These are phyloP conservation scores for Teleogryllus oceanicus DNA, from an alignment of 2,888 invertebrate genomes.

Conservation along the genomic window DNA sequence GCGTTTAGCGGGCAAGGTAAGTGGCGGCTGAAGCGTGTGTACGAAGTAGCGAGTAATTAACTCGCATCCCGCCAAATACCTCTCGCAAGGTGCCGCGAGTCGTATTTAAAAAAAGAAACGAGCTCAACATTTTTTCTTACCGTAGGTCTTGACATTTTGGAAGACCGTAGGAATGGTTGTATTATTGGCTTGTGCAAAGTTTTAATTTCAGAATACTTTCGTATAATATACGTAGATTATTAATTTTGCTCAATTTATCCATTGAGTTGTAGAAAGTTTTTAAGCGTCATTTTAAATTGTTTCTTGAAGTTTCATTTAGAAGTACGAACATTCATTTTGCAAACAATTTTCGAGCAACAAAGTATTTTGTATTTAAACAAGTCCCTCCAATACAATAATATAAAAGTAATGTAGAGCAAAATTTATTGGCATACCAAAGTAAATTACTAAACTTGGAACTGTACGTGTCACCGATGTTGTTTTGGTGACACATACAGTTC, in stretches of 20 bases:
- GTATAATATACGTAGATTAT: too few relatives aligned
- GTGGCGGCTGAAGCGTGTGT: background rate
- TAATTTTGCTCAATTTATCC: background rate
- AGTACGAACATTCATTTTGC: too few relatives aligned
- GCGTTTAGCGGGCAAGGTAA: background rate
- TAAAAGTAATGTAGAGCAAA: slow-evolving; percentile 2
- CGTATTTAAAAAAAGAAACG: background rate
- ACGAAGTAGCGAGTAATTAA: background rate
- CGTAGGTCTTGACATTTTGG: background rate
- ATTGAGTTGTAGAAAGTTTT: too few relatives aligned
- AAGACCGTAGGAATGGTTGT: slow-evolving; percentile 8
- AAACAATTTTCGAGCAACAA: background rate
- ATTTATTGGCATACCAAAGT: background rate
- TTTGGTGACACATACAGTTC: too few relatives aligned
- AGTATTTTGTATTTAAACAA: slow-evolving; percentile 9
- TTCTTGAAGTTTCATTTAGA: too few relatives aligned
- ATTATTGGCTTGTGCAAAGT: background rate
- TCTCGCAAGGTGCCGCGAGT: background rate
- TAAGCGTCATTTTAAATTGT: too few relatives aligned
- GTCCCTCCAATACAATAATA: slow-evolving; percentile 7
- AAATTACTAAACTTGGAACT: background rate
- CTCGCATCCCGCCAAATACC: background rate
- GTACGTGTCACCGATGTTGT: background rate
- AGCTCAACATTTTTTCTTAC: slow-evolving; percentile 18
- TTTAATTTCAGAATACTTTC: background rate